These are phyloP conservation scores for Platichthys stellatus DNA, from an alignment of 2,113 vertebrate species.

Conservation along the genomic window DNA sequence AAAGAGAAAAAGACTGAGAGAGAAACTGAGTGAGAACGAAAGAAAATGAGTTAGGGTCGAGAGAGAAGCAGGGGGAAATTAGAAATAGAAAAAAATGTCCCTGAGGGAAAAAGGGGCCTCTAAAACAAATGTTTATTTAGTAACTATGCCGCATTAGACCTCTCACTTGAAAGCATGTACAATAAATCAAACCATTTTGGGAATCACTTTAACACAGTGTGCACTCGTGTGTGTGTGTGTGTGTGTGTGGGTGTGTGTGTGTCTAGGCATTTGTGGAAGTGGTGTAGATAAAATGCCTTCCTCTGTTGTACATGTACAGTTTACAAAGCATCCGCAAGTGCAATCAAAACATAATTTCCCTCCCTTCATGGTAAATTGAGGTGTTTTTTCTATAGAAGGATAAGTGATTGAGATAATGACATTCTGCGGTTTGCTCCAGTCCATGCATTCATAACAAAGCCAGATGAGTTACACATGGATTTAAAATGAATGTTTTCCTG, in stretches of 20 bases:
- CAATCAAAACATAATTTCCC: constrained; percentile 66
- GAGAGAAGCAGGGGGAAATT: constrained; percentile 44
- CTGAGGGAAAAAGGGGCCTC: constrained; percentile 45
- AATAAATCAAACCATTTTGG: constrained; percentile 65
- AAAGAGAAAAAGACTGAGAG: constrained; percentile 39
- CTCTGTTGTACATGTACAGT: constrained; percentile 21
- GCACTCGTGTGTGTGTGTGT: not conserved
- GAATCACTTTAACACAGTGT: constrained; percentile 20
- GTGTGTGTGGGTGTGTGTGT: constrained; percentile 1
- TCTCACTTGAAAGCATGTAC: constrained; percentile 54
- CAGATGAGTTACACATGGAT: constrained; percentile 62
- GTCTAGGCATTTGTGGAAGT: constrained; percentile 10
- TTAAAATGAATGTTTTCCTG: constrained; percentile 41
- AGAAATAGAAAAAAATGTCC: constrained; percentile 47
- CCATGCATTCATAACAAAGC: constrained; percentile 43
- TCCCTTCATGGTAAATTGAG: constrained; percentile 43
- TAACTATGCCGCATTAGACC: constrained; percentile 61
- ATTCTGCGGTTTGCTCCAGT: constrained; percentile 49
- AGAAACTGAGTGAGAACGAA: constrained; percentile 26
- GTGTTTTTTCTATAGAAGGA: constrained; percentile 35
- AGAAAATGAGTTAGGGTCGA: constrained; percentile 41
- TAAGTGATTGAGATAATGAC: constrained; percentile 59
- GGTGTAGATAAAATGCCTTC: constrained; percentile 23
- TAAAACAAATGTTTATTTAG: constrained; percentile 71
- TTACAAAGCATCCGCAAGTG: constrained; percentile 28